Evolutionary conservation across 2,797 vertebrate species (phyloP), one percentile per base, ranked within the genome.

Genomic region (Gymnoscopelus braueri): DNA sequence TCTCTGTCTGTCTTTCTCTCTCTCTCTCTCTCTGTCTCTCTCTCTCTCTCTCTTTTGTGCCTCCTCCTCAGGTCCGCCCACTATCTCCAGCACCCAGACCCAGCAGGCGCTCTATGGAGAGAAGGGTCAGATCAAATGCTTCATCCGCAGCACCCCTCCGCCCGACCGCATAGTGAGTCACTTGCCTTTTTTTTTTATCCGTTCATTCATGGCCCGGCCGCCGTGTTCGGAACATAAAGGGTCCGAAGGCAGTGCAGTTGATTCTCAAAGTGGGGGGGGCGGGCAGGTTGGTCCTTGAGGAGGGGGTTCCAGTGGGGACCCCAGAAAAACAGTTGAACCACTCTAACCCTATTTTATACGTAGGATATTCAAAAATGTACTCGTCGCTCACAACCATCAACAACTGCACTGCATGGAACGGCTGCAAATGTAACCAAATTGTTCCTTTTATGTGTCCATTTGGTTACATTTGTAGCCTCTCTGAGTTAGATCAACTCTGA

Each of bases 81-180:
- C 98, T 60, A 99, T 99, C 92, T 99, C 98, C 87, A 99, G 98
- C 91, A 99, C 98, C 0, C 98, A 99, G 94, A 99, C 97, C 0
- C 97, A 99, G 88, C 98, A 99, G 0, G 97, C 98, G 24, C 87
- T 98, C 54, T 98, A 99, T 0, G 98, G 98, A 23, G 97, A 99
- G 81, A 99, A 99, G 64, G 98, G 98, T 62, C 98, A 99, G 91
- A 99, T 99, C 93, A 99, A 99, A 77, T 99, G 98, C 64, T 99
- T 99, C 88, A 99, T 99, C 80, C 95, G 97, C 63, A 99, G 98
- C 87, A 99, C 98, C 0, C 98, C 98, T 0, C 98, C 98, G 0
- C 98, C 98, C 0, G 97, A 99, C 85, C 92, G 98, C 66, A 99
- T 99, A 1, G 98, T 99, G 86, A 99, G 98, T 98, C 82, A 48